Evolutionary conservation across 2,113 vertebrate genomes (phyloP).

Genomic region (Odontophorus gujanensis): DNA sequence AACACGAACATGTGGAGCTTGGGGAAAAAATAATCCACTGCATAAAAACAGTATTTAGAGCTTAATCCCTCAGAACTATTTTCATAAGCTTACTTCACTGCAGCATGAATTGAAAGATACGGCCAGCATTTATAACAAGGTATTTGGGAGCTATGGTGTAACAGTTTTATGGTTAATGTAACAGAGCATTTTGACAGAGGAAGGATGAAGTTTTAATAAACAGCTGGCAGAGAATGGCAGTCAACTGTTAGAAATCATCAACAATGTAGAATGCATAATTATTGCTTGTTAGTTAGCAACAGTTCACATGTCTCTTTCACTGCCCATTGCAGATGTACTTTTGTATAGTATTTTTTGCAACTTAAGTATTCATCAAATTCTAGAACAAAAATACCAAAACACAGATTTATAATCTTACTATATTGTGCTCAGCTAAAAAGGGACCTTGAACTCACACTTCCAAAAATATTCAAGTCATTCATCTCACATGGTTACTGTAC

Average conservation of each 20-base stretch:
- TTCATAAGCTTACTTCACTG: constrained; percentile 55
- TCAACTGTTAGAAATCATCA: not conserved
- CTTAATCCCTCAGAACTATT: constrained; percentile 63
- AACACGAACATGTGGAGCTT: constrained; percentile 34
- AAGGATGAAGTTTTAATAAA: constrained; percentile 35
- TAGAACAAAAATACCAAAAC: not conserved
- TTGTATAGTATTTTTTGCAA: not conserved
- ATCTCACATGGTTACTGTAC: not conserved
- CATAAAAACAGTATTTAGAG: constrained; percentile 55
- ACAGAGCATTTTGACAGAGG: constrained; percentile 27
- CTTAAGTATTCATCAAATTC: not conserved
- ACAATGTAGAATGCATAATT: not conserved
- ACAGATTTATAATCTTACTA: not conserved
- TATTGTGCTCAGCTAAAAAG: not conserved
- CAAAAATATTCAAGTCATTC: not conserved
- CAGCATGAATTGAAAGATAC: constrained; percentile 59
- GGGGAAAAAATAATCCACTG: constrained; percentile 63
- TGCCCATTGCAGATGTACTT: not conserved
- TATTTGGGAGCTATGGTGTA: constrained; percentile 34
- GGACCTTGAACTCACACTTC: not conserved
- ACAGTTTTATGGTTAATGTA: constrained; percentile 35
- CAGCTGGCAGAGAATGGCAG: not conserved
- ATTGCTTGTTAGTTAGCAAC: not conserved
- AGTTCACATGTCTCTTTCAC: not conserved
- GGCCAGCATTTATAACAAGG: constrained; percentile 55